Conservation (phyloP, 2,797 vertebrate genomes). For the Glyptemys insculpta region DNA sequence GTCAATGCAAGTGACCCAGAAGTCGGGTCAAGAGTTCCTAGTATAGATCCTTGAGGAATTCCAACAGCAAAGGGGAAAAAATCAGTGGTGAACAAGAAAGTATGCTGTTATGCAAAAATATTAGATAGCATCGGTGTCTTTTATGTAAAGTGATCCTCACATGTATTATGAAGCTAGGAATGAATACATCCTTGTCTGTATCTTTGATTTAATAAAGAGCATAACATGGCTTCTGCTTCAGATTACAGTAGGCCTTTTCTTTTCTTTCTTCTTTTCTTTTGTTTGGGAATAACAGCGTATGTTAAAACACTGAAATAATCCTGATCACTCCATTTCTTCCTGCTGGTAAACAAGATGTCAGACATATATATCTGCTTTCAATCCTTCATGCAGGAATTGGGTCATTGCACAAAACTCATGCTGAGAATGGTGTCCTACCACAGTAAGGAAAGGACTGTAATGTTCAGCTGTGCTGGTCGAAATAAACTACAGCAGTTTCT, state of each 20-base stretch:
- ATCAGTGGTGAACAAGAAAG: constrained; percentile 55
- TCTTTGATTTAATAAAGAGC: constrained; percentile 52
- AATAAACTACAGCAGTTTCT: fast-evolving
- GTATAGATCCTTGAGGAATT: constrained; percentile 55
- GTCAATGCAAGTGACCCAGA: neutral
- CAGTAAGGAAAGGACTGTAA: neutral
- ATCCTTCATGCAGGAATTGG: neutral
- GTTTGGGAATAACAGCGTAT: neutral
- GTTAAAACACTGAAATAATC: constrained; percentile 56
- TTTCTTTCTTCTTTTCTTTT: constrained; percentile 16
- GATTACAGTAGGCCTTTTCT: constrained; percentile 13
- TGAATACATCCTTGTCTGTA: constrained; percentile 48
- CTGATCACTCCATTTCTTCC: constrained; percentile 58
- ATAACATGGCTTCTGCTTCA: constrained; percentile 45
- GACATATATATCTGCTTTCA: constrained; percentile 61
- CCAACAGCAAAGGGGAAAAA: constrained; percentile 67
- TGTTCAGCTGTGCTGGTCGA: fast-evolving
- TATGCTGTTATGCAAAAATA: constrained; percentile 7
- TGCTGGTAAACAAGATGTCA: constrained; percentile 39
- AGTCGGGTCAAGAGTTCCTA: constrained; percentile 23
- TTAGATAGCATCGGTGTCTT: constrained; percentile 47
- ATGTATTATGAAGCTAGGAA: constrained; percentile 57
- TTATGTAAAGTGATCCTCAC: constrained; percentile 51
- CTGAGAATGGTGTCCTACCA: neutral
- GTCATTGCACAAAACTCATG: constrained; percentile 25